phyloP scores from a whole-genome alignment of 2,797 vertebrate genomes.

The Pseudomugil gertrudae region DNA sequence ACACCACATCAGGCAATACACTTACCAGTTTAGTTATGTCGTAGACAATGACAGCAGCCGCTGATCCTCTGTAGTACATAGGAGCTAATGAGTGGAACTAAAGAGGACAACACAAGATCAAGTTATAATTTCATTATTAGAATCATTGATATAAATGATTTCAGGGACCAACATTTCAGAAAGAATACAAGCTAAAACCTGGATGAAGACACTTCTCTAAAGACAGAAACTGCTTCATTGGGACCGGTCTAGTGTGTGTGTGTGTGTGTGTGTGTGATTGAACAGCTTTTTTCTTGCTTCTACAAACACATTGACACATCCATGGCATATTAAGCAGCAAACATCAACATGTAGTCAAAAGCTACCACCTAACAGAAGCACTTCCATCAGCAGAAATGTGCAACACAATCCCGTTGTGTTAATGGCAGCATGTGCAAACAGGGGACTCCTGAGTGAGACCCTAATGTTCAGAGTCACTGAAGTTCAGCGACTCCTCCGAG shows the following conservation, averaged over 20 bases:
- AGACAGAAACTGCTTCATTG: neutral
- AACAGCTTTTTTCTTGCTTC: no score
- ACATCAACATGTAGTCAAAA: no score
- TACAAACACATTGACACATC: no score
- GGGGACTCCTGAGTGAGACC: neutral
- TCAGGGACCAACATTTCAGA: neutral
- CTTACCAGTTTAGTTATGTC: constrained; percentile 98
- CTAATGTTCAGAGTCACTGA: neutral
- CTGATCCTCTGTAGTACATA: constrained; percentile 98
- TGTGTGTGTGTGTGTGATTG: no score
- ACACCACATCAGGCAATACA: neutral
- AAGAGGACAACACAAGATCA: constrained; percentile 25
- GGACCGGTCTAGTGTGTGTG: no score
- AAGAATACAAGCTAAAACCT: neutral
- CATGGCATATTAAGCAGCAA: no score
- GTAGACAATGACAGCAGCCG: constrained; percentile 96
- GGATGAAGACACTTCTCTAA: fast-evolving
- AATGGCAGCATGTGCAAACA: neutral
- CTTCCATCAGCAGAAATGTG: constrained; percentile 13
- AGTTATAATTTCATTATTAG: no score
- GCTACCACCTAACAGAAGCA: no score
- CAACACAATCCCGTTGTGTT: neutral
- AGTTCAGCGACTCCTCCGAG: neutral
- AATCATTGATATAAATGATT: no score
- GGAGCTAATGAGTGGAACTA: constrained; percentile 98